Base-by-base conservation (phyloP, 1,140 invertebrate species). In the Dryas iulia region DNA sequence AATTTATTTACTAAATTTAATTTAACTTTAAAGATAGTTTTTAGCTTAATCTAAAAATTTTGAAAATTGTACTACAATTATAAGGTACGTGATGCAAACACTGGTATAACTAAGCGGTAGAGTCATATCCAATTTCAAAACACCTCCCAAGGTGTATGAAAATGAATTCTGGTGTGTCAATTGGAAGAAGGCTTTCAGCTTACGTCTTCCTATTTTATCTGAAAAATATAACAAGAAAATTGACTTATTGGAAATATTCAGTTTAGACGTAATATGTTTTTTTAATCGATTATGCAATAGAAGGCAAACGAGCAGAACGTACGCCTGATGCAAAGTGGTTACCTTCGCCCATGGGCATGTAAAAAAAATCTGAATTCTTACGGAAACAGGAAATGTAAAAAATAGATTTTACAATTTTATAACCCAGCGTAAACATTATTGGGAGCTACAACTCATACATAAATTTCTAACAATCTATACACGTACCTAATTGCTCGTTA, bases 41-140 rank as follows among this genome's bases (percentile, higher is more conserved):
- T 24, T 12, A 28, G 47, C 25, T 65, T 73, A 86, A 59, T 86
- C 80, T 31, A 86, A 76, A 60, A 88, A 86, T 66, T 83, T 86
- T 1, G 86, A 85, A 59, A 88, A 88, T 69, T 88, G 86, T 63
- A 86, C 74, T 2, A 82, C 77, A 24, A 88, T 86, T 21, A 88
- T 82, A 2, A 88, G 72, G 47, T 88, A 88, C 1, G 86, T 86
- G 4, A 79, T 78, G 59, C 86, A 88, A 2, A 84, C 70, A 39
- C 81, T 84, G 5, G 67, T 62, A 59, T 83, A 88, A 59, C 76
- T 86, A 0, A 88, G 71, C 12, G 86, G 86, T 3, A 88, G 64
- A 8, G 84, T 78, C 86, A 88, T 86, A 58, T 84, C 78, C 11
- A 88, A 69, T 3, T 62, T 74, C 31, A 83, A 72, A n/a, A 81